Conservation (phyloP, 2,888 invertebrate species). For the Strigamia transsilvanica region DNA sequence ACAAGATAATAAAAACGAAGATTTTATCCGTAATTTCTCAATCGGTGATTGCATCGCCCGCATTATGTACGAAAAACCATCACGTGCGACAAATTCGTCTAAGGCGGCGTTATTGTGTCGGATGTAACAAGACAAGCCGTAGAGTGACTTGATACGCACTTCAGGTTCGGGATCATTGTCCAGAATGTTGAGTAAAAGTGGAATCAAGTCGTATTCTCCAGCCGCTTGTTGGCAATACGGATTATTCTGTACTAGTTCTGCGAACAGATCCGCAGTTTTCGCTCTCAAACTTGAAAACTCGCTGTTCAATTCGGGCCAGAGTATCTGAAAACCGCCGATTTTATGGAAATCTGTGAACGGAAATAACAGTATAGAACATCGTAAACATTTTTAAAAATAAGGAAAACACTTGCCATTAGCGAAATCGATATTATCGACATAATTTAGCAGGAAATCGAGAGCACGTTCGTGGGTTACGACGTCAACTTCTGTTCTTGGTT, state of each 20-base stretch:
- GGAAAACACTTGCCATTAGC: constrained; percentile 74
- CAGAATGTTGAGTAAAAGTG: constrained; percentile 71
- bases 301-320: constrained; percentile 74
- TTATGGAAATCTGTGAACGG: constrained; percentile 77
- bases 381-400: no score
- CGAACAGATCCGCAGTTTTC: constrained; percentile 75
- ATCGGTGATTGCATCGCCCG: constrained; percentile 70
- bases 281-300: constrained; percentile 72
- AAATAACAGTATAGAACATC: not conserved
- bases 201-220: constrained; percentile 74
- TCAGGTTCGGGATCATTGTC: constrained; percentile 69
- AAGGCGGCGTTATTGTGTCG: constrained; percentile 73
- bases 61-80: constrained; percentile 74
- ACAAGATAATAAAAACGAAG: constrained; percentile 75
- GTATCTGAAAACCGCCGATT: constrained; percentile 80
- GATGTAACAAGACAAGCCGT: constrained; percentile 75
- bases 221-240: constrained; percentile 76
- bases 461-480: constrained; percentile 71
- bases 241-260: constrained; percentile 85
- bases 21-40: constrained; percentile 74
- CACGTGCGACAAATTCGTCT: constrained; percentile 70
- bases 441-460: constrained; percentile 74
- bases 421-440: constrained; percentile 78
- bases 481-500: constrained; percentile 68
- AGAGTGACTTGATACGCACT: constrained; percentile 75